phyloP scores from a whole-genome alignment of 2,888 invertebrate genomes.

The Eupithecia vulgata region DNA sequence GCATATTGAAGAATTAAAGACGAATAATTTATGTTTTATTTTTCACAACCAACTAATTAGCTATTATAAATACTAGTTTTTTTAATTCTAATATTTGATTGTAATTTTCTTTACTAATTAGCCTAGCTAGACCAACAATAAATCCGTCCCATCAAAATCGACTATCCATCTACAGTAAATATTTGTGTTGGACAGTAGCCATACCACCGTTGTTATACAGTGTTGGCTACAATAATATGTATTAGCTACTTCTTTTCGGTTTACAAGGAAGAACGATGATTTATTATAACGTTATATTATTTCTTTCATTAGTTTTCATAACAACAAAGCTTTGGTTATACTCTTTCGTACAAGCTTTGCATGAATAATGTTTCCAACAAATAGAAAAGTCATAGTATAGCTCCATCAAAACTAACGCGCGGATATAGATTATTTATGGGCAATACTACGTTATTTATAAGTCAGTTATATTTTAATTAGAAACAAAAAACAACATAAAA shows the following conservation, averaged over 20 bases:
- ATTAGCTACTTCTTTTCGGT: constrained; percentile 3
- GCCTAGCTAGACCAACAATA: constrained; percentile 12
- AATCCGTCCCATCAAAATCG: constrained; percentile 11
- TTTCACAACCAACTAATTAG: too few species aligned
- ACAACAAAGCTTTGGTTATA: constrained; percentile 50
- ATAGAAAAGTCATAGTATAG: too few species aligned
- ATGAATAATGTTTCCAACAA: neutral
- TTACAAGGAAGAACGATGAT: constrained; percentile 1
- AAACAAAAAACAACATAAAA: neutral
- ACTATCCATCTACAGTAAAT: constrained; percentile 16
- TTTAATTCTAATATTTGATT: too few species aligned
- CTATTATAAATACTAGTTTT: too few species aligned
- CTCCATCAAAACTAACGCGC: neutral
- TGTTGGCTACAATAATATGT: neutral
- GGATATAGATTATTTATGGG: neutral
- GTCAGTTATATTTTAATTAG: neutral
- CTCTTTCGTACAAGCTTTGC: neutral
- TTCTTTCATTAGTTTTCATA: constrained; percentile 53
- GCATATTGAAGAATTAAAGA: neutral
- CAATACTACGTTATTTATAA: neutral
- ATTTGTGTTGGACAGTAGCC: constrained; percentile 21
- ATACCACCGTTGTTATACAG: neutral
- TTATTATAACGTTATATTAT: constrained; percentile 15
- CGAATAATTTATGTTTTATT: too few species aligned
- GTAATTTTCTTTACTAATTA: neutral